Percentiles rank a stretch among this genome's conserved stretches.
Evolutionary conservation across 2,888 invertebrate genomes (phyloP).

Genomic region (Cenopis cana): DNA sequence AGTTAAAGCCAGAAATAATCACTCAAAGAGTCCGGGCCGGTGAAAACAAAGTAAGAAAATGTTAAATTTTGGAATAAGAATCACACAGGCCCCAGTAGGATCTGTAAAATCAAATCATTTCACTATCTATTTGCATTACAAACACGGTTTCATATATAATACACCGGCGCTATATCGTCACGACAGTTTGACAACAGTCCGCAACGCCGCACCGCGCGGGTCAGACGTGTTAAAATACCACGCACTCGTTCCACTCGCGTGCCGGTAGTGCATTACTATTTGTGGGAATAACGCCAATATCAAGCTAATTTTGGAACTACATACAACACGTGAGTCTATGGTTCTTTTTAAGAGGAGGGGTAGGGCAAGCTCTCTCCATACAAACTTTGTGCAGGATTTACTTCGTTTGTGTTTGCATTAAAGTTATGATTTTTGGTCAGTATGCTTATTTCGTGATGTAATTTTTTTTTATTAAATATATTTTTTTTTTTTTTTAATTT

Average conservation of each 20-base stretch:
- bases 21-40: too few relatives aligned
- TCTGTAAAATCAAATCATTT: background rate
- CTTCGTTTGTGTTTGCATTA: too few relatives aligned
- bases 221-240: background rate
- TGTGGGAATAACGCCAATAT: conserved; percentile 14
- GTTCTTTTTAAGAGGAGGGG: background rate
- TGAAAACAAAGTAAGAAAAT: too few relatives aligned
- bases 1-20: too few relatives aligned
- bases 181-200: background rate
- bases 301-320: conserved; percentile 8
- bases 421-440: too few relatives aligned
- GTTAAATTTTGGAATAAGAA: too few relatives aligned
- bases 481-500: too few relatives aligned
- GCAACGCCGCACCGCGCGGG: background rate
- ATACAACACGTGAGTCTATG: conserved; percentile 16
- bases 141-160: conserved; percentile 9
- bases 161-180: background rate
- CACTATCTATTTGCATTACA: conserved; percentile 3
- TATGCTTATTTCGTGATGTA: too few relatives aligned
- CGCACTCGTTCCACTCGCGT: background rate
- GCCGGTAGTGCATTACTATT: conserved; percentile 5
- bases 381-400: too few relatives aligned
- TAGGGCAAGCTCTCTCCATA: too few relatives aligned
- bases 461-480: too few relatives aligned
- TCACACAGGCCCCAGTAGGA: too few relatives aligned